phyloP scores from a whole-genome alignment of 2,113 vertebrate species.

The Gracilinanus agilis region DNA sequence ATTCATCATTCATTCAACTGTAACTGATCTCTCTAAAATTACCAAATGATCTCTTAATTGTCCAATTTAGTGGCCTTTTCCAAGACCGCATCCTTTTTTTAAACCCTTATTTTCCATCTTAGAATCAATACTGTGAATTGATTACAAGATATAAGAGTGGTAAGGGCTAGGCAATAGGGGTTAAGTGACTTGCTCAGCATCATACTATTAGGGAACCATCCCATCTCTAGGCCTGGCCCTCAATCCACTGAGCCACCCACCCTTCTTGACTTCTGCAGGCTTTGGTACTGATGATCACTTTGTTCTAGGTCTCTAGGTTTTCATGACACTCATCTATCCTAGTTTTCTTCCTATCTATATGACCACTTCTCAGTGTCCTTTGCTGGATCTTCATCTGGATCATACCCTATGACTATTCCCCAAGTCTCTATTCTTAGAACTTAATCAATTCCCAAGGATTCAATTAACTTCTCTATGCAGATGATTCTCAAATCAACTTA shows the following conservation, averaged over 20 bases:
- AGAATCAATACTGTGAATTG: no score
- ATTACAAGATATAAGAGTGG: no score
- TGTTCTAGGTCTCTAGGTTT: not conserved
- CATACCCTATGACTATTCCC: not conserved
- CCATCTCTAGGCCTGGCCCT: no score
- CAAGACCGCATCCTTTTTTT: not conserved
- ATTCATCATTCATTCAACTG: not conserved
- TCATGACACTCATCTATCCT: not conserved
- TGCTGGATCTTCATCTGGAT: not conserved
- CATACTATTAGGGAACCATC: no score
- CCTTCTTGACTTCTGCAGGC: not conserved
- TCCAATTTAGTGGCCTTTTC: not conserved
- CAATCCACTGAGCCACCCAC: no score
- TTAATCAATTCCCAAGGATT: not conserved
- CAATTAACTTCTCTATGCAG: not conserved
- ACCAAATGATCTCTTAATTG: not conserved
- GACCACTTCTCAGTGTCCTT: not conserved
- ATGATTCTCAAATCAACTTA: not conserved
- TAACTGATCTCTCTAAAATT: not conserved
- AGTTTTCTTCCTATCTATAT: not conserved
- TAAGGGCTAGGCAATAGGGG: no score
- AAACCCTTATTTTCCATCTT: no score
- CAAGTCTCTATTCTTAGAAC: not conserved
- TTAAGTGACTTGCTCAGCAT: no score
- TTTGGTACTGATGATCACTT: not conserved